Percentiles rank a stretch among this genome's conserved stretches.
Conservation (phyloP, 2,888 invertebrate species). For the Chironomus tentans region DNA sequence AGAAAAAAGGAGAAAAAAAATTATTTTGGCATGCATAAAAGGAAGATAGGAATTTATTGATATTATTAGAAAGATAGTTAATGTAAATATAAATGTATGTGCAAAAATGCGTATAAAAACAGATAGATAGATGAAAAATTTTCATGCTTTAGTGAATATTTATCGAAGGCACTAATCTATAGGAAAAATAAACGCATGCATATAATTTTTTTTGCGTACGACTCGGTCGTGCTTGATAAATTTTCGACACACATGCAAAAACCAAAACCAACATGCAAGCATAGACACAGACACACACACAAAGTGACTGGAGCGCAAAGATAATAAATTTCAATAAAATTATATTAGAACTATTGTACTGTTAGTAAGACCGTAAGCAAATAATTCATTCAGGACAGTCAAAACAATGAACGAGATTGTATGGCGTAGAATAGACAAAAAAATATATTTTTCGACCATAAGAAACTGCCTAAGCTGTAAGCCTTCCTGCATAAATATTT, state of each 20-base stretch:
- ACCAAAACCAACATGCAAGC: no score
- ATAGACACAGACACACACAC: background rate
- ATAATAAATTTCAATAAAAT: constrained; percentile 21
- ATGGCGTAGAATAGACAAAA: no score
- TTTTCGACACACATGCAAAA: no score
- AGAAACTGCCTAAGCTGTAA: background rate
- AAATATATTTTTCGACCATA: no score
- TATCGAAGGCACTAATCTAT: constrained; percentile 22
- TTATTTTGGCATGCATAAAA: background rate
- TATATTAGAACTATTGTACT: no score
- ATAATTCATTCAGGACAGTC: no score
- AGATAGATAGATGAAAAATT: background rate
- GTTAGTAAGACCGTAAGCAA: no score
- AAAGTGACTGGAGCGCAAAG: background rate
- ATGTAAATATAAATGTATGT: background rate
- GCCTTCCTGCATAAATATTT: constrained; percentile 16
- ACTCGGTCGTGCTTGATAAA: no score
- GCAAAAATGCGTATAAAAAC: background rate
- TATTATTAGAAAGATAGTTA: background rate
- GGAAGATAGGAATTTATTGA: background rate
- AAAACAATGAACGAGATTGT: no score
- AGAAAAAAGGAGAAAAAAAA: no score
- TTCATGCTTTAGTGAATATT: constrained; percentile 26
- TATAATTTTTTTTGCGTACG: background rate
- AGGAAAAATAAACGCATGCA: background rate